These are phyloP conservation scores for Polyergus mexicanus DNA, from an alignment of 1,140 invertebrate genomes.

Conservation along the genomic window DNA sequence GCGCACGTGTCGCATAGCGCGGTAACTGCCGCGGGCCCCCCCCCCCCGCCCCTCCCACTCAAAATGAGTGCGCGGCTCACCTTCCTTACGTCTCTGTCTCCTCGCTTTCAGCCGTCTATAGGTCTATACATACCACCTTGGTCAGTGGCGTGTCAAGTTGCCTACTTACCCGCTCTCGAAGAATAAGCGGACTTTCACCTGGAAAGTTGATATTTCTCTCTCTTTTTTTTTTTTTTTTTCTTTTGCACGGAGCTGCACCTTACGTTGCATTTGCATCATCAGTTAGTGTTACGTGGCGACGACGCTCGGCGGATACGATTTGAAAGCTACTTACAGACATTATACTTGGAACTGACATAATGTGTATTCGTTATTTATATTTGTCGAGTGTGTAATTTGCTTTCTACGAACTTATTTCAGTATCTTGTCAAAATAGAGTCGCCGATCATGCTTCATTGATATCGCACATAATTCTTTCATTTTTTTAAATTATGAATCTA, in stretches of 20 bases:
- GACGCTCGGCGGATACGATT: not conserved
- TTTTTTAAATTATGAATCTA: not conserved
- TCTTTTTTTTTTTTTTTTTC: constrained; percentile 24
- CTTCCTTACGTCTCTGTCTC: constrained; percentile 32
- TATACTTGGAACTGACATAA: constrained; percentile 3
- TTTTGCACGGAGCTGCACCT: constrained; percentile 2
- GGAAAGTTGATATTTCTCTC: constrained; percentile 69
- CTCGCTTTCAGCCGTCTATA: constrained; percentile 13
- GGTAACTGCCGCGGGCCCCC: constrained; percentile 74
- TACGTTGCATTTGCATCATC: constrained; percentile 63
- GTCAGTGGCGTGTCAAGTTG: constrained; percentile 79
- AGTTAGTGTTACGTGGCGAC: constrained; percentile 55
- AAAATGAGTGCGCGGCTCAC: constrained; percentile 61
- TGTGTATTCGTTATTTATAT: constrained; percentile 25
- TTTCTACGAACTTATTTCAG: not conserved
- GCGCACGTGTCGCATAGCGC: constrained; percentile 86
- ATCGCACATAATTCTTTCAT: not conserved
- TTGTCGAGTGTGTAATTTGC: not conserved
- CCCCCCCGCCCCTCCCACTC: no score
- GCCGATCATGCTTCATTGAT: not conserved
- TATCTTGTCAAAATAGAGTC: not conserved
- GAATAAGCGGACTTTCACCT: constrained; percentile 75
- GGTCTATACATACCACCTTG: not conserved
- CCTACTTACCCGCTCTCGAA: constrained; percentile 54
- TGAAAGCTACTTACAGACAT: constrained; percentile 19